Conservation (phyloP, 2,113 vertebrate genomes). For the Sturnus vulgaris region DNA sequence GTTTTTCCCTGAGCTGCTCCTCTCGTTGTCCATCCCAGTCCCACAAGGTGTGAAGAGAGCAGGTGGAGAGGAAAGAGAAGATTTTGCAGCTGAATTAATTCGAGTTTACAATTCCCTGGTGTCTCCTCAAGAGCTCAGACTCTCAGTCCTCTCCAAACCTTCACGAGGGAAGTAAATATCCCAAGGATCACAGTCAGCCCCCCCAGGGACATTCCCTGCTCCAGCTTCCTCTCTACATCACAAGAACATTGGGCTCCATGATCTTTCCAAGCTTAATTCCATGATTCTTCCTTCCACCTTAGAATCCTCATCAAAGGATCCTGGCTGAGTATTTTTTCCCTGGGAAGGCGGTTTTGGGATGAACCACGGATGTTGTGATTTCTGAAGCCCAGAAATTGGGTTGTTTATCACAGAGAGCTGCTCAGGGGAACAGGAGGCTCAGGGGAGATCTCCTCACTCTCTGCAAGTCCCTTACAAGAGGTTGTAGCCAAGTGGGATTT, state of each 20-base stretch:
- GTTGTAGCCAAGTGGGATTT: background rate
- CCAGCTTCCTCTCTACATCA: background rate
- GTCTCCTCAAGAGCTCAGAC: background rate
- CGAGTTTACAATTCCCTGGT: background rate
- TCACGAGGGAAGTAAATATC: rapidly evolving
- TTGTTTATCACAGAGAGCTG: background rate
- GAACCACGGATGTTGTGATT: rapidly evolving
- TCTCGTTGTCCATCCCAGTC: background rate
- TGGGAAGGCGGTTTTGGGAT: background rate
- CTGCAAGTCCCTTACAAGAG: background rate
- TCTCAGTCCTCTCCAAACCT: background rate
- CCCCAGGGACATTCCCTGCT: background rate
- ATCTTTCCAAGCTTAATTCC: background rate
- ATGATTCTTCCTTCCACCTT: background rate
- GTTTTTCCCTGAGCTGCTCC: background rate
- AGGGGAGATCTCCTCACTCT: background rate
- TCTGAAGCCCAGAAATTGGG: background rate
- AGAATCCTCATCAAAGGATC: background rate
- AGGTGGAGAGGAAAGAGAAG: background rate
- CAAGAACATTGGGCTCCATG: rapidly evolving
- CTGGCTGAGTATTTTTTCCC: rapidly evolving
- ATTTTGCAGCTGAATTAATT: background rate
- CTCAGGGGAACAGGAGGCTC: background rate
- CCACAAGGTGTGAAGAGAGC: background rate
- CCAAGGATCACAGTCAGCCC: background rate